Evolutionary conservation across 2,113 vertebrate species (phyloP).

Genomic region (Cebus imitator): DNA sequence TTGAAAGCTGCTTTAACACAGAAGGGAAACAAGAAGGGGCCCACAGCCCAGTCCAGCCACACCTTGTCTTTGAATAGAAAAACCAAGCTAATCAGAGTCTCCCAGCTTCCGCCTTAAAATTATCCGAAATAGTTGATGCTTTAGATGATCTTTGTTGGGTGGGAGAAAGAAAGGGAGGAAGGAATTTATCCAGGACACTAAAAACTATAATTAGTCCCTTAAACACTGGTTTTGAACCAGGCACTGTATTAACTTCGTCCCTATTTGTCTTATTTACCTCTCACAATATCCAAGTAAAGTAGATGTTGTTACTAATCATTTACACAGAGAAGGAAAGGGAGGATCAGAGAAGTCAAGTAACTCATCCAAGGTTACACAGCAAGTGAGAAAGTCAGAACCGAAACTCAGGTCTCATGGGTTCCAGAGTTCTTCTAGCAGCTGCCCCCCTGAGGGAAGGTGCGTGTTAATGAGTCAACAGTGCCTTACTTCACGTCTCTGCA

Average conservation of each 20-base stretch:
- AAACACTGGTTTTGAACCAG: neutral
- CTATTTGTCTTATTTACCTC: neutral
- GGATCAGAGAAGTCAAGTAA: neutral
- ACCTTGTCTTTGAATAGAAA: neutral
- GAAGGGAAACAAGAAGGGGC: neutral
- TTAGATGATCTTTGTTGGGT: neutral
- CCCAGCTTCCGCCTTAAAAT: neutral
- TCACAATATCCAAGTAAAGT: neutral
- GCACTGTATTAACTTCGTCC: neutral
- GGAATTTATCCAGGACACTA: no score
- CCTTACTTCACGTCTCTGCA: neutral
- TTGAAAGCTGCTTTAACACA: neutral
- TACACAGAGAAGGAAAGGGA: neutral
- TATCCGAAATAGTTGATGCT: neutral
- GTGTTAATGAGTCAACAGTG: neutral
- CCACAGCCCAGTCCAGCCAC: neutral
- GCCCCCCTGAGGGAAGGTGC: rapidly evolving
- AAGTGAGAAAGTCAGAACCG: neutral
- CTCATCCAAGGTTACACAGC: neutral
- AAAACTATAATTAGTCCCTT: neutral
- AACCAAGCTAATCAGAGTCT: neutral
- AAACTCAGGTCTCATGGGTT: neutral
- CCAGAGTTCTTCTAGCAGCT: neutral
- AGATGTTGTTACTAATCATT: neutral
- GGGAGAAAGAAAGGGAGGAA: neutral